Conservation (phyloP, 2,113 vertebrate genomes). For the Lepus timidus region DNA sequence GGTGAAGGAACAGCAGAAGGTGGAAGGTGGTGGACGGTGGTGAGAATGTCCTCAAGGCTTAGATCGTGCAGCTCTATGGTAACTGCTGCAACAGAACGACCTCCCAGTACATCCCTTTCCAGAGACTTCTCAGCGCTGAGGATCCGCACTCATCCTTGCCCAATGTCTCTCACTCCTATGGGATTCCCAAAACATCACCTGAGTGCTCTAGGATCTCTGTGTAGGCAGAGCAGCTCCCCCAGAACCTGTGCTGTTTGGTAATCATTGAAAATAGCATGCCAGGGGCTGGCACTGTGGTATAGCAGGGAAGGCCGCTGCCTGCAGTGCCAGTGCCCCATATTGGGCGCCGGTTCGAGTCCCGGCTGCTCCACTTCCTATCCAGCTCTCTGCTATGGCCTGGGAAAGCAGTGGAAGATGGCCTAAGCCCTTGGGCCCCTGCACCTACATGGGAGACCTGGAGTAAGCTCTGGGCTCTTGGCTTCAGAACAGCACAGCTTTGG, state of each 20-base stretch:
- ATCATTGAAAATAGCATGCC: neutral
- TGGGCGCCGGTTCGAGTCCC: no score
- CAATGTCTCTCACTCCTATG: neutral
- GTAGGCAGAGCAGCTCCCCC: neutral
- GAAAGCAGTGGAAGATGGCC: no score
- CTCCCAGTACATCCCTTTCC: neutral
- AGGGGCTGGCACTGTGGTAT: no score
- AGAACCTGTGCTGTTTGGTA: neutral
- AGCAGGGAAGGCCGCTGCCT: no score
- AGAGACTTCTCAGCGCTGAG: neutral
- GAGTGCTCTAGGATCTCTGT: neutral
- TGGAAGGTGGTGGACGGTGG: neutral
- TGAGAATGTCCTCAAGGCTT: neutral
- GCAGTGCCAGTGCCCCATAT: no score
- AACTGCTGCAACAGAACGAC: conserved; percentile 2
- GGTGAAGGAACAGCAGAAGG: neutral
- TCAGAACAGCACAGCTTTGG: no score
- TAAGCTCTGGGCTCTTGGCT: no score
- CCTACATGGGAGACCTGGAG: no score
- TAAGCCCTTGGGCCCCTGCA: no score
- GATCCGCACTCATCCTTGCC: neutral
- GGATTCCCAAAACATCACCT: neutral
- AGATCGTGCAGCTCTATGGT: neutral
- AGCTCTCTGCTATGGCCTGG: no score
- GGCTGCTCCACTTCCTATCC: no score